Conservation (phyloP, 2,113 vertebrate genomes). For the Atrichornis clamosus region DNA sequence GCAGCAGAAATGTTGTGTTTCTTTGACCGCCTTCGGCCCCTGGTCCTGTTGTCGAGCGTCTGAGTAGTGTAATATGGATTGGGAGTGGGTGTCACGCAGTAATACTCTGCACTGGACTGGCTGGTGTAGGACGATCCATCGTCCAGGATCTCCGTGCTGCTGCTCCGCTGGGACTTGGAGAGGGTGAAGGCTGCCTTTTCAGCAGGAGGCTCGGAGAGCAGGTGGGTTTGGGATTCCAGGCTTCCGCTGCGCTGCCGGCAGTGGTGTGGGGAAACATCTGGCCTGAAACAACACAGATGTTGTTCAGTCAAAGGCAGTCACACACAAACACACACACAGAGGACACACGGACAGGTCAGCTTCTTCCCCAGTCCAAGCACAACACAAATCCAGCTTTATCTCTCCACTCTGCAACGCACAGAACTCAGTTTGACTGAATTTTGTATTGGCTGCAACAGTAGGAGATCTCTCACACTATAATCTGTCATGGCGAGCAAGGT, state of each 20-base stretch:
- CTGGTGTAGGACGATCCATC: slow-evolving; percentile 96
- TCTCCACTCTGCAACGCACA: background rate
- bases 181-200: slow-evolving; percentile 73
- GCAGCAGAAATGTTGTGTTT: slow-evolving; percentile 81
- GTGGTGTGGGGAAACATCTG: slow-evolving; percentile 77
- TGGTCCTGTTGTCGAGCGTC: slow-evolving; percentile 77
- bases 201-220: slow-evolving; percentile 71
- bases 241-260: slow-evolving; percentile 91
- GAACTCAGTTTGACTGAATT: background rate
- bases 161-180: slow-evolving; percentile 84
- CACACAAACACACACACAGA: background rate
- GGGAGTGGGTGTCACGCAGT: slow-evolving; percentile 63
- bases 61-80: slow-evolving; percentile 75
- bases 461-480: background rate
- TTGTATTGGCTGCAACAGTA: background rate
- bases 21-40: slow-evolving; percentile 81
- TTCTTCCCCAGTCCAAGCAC: background rate
- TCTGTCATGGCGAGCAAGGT: background rate
- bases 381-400: background rate
- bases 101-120: slow-evolving; percentile 91
- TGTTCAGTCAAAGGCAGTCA: background rate
- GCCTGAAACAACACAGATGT: slow-evolving; percentile 65
- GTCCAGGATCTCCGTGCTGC: slow-evolving; percentile 92
- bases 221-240: slow-evolving; percentile 89
- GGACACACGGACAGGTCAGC: rapidly evolving